phyloP scores from a whole-genome alignment of 37 sponge, comb jelly and placozoan species.

The Ephydatia muelleri region DNA sequence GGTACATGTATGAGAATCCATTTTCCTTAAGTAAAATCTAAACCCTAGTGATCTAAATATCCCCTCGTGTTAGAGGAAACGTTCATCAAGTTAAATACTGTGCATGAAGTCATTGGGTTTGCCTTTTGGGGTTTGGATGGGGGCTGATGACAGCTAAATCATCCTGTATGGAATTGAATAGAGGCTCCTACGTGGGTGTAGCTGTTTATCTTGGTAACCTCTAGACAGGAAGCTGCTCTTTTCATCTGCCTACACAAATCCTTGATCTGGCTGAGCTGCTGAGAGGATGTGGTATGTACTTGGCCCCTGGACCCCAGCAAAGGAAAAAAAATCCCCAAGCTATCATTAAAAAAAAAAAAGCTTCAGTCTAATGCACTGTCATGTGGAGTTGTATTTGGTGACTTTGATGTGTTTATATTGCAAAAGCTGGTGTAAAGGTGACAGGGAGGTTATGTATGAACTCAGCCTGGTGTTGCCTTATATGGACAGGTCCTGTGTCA shows the following conservation, averaged over 20 bases:
- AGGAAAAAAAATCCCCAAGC: too few species aligned
- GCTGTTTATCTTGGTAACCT: background rate
- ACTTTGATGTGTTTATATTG: background rate
- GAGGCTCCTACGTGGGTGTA: background rate
- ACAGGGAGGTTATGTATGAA: background rate
- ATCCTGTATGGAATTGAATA: background rate
- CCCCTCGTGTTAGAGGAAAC: too few species aligned
- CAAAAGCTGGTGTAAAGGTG: background rate
- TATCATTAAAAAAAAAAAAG: too few species aligned
- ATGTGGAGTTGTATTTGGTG: background rate
- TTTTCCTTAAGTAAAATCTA: too few species aligned
- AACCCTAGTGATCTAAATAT: too few species aligned
- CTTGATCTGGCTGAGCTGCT: background rate
- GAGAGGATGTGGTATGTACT: background rate
- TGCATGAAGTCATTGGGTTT: background rate
- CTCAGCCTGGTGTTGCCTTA: background rate
- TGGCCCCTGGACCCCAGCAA: too few species aligned
- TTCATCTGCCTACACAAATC: conserved; percentile 1
- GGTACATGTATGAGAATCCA: too few species aligned
- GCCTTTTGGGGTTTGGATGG: background rate
- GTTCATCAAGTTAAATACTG: too few species aligned
- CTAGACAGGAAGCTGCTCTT: background rate
- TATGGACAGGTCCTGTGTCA: background rate
- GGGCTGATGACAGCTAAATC: background rate
- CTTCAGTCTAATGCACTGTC: background rate